Base-by-base conservation (phyloP, 2,888 invertebrate genomes). In the Helleia helle region DNA sequence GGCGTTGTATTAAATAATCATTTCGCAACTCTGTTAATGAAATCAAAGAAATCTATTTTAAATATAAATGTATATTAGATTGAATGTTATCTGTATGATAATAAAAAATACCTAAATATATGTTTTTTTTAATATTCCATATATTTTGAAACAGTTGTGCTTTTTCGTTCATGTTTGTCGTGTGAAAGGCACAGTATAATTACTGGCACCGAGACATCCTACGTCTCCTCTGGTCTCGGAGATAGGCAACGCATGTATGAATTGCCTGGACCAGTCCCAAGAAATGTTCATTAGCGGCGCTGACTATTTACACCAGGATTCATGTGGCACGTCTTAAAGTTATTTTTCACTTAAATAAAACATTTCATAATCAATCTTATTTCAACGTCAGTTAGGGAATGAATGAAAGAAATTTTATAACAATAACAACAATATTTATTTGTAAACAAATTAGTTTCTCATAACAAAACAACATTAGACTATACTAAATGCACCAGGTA, bases 31-130 rank as follows among this genome's bases (percentile, higher is more conserved):
- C 71, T 80, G 75, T 77, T 80, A 58, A 66, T 58, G 46, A 65
- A 62, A 68, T 70, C 39, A 71, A 75, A 71, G 67, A 74, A 73
- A 71, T 80, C 73, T 83, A 83, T 83, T 83, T 83, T 83, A 79
- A 83, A 80, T 83, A 83, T 77, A 71, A 79, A 60, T 80, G 76
- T 81, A 81, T 58, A 69, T 34, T 34, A 73, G 65, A 71, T 59
- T 77, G 71, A 70, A 77, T 79, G 79, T 80, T 80, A 75, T 68
- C 54, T 74, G 77, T 83, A 77, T 69, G 56, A 68, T 71, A 76
- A 76, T 73, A 74, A 75, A 64, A n/a, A 17, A 11, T 11, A 22
- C 11, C 13, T 13, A 29, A 13, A 34, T 12, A 7, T 4, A 6
- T 3, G 17, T 11, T 11, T 34, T 34, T 30, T 30, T 15, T 34